These are phyloP conservation scores for Scelioninae gen. 2 DNA, from an alignment of 2,888 invertebrate species.

Conservation along the genomic window DNA sequence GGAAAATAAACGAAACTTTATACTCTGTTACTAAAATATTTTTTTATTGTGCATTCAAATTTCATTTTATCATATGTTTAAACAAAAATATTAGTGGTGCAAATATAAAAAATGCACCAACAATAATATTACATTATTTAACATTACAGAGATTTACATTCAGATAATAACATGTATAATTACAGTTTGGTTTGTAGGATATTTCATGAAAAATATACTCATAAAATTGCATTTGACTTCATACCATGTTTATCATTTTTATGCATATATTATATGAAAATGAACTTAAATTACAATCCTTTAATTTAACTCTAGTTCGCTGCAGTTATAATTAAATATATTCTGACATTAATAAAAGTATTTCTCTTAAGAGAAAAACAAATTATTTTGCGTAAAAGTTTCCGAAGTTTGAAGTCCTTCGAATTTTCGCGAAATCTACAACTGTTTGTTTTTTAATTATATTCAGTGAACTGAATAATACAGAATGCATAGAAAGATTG, in stretches of 20 bases:
- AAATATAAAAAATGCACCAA: conserved; percentile 22
- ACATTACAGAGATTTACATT: conserved; percentile 39
- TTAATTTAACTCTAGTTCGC: conserved; percentile 7
- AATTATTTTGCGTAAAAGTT: neutral
- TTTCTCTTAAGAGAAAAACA: conserved; percentile 1
- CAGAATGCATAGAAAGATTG: conserved; percentile 50
- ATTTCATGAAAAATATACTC: conserved; percentile 9
- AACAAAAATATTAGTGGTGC: conserved; percentile 3
- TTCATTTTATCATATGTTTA: neutral
- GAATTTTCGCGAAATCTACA: neutral
- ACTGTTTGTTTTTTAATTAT: neutral
- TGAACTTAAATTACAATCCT: conserved; percentile 13
- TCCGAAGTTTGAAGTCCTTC: neutral
- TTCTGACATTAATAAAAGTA: conserved; percentile 7
- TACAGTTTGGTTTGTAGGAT: conserved; percentile 14
- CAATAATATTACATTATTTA: conserved; percentile 18
- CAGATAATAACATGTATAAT: conserved; percentile 38
- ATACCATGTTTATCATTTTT: conserved; percentile 2
- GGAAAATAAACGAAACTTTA: neutral
- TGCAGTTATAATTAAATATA: conserved; percentile 12
- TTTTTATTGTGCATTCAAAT: neutral
- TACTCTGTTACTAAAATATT: conserved; percentile 41
- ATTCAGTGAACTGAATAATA: conserved; percentile 33
- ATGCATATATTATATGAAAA: conserved; percentile 23
- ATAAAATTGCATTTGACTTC: conserved; percentile 29